These are phyloP conservation scores for Elaphurus davidianus DNA, from an alignment of 2,113 vertebrate species.

Conservation along the genomic window DNA sequence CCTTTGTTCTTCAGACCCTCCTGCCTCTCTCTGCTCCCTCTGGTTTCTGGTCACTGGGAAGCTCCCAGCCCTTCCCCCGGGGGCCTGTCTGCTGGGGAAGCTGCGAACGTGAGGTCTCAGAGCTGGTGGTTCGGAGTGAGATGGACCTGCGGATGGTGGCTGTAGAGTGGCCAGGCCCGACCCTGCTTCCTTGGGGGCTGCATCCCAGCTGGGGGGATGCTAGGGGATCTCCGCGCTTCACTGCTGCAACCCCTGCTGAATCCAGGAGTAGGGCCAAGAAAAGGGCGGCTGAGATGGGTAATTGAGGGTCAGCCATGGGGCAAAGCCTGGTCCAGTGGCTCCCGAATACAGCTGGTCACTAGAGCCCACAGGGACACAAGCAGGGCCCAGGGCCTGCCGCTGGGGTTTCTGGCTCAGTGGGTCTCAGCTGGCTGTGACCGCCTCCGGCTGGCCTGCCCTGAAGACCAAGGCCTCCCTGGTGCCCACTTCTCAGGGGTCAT, in stretches of 20 bases:
- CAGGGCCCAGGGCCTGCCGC: neutral
- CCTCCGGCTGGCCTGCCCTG: neutral
- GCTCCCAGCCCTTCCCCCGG: neutral
- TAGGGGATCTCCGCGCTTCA: rapidly evolving
- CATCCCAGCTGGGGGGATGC: neutral
- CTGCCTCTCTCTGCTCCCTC: neutral
- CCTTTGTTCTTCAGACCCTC: neutral
- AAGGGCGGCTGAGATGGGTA: rapidly evolving
- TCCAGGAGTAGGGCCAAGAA: neutral
- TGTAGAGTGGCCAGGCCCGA: neutral
- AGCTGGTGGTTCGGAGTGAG: neutral
- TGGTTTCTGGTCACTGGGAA: neutral
- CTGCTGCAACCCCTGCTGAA: too few relatives aligned
- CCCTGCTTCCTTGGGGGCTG: neutral
- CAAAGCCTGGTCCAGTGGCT: neutral
- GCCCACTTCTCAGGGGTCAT: neutral
- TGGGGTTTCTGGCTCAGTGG: neutral
- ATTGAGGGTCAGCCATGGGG: rapidly evolving
- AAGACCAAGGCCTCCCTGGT: neutral
- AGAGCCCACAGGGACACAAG: neutral
- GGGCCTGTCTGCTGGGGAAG: neutral
- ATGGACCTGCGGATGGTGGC: neutral
- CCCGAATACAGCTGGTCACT: rapidly evolving
- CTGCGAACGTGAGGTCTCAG: rapidly evolving
- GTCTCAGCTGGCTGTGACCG: rapidly evolving